Evolutionary conservation across 2,113 vertebrate genomes (phyloP).

Genomic region (Scomber japonicus): DNA sequence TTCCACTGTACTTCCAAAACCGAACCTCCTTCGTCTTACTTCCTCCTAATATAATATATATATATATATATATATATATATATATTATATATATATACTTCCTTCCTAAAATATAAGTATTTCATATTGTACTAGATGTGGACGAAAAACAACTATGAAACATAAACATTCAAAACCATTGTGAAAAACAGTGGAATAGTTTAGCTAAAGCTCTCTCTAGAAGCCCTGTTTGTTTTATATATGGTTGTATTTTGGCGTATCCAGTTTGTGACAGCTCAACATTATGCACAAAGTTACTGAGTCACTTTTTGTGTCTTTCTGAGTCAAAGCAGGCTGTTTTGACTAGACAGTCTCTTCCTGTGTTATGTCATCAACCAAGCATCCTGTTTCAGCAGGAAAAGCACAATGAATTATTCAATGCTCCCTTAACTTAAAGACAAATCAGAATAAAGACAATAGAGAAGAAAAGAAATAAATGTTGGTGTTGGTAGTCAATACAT

Average conservation of each 20-base stretch:
- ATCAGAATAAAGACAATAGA: neutral
- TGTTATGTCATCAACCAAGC: conserved; percentile 8
- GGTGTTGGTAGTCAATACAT: too few relatives aligned
- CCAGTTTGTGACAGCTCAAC: conserved; percentile 20
- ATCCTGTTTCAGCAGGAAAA: conserved; percentile 22
- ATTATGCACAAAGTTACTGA: conserved; percentile 4
- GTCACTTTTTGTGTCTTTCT: conserved; percentile 27
- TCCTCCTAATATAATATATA: too few relatives aligned
- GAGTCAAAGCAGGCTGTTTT: conserved; percentile 1
- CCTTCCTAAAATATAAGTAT: too few relatives aligned
- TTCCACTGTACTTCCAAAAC: too few relatives aligned
- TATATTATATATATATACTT: too few relatives aligned
- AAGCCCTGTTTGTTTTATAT: neutral
- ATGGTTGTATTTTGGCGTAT: conserved; percentile 9
- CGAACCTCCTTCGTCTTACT: too few relatives aligned
- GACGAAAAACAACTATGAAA: too few relatives aligned
- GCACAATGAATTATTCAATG: conserved; percentile 29
- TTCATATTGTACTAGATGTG: too few relatives aligned
- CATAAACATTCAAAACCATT: neutral
- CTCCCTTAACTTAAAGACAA: neutral
- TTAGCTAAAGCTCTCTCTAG: neutral
- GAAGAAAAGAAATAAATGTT: neutral
- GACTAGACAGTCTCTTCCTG: conserved; percentile 10
- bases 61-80: too few relatives aligned
- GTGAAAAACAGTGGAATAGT: neutral